A percentile compares a stretch with the other conserved stretches of the same genome.
These are phyloP conservation scores for Heterohyrax brucei DNA, from an alignment of 2,797 vertebrate genomes.

Conservation along the genomic window DNA sequence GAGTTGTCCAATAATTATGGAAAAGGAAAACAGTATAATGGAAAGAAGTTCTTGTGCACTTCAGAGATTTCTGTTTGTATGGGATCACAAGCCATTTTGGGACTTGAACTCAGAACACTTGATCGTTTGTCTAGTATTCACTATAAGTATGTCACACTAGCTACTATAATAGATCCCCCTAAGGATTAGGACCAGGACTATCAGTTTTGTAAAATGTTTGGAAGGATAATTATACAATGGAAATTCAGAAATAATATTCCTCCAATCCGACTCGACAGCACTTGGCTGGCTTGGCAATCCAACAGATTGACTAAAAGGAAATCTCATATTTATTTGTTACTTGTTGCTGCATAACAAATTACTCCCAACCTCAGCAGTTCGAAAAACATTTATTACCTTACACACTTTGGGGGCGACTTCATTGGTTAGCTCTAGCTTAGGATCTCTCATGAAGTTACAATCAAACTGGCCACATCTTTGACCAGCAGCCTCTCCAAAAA, in stretches of 20 bases:
- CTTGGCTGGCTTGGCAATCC: no score
- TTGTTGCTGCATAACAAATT: not conserved
- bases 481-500: not conserved
- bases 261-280: not conserved
- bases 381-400: no score
- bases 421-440: no score
- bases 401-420: no score
- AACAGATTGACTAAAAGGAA: not conserved
- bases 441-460: not conserved
- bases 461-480: not conserved
- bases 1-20: not conserved
- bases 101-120: not conserved
- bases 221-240: not conserved
- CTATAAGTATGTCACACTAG: not conserved
- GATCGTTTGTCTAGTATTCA: not conserved
- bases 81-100: not conserved
- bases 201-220: constrained; percentile 28
- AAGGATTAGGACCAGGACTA: not conserved
- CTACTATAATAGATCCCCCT: not conserved
- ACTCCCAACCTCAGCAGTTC: not conserved
- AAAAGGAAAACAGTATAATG: not conserved
- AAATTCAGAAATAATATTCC: not conserved
- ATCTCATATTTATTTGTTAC: not conserved
- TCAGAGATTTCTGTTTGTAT: not conserved
- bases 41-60: not conserved